Evolutionary conservation across 2,113 vertebrate genomes (phyloP).

Genomic region (Brachyhypopomus gauderio): DNA sequence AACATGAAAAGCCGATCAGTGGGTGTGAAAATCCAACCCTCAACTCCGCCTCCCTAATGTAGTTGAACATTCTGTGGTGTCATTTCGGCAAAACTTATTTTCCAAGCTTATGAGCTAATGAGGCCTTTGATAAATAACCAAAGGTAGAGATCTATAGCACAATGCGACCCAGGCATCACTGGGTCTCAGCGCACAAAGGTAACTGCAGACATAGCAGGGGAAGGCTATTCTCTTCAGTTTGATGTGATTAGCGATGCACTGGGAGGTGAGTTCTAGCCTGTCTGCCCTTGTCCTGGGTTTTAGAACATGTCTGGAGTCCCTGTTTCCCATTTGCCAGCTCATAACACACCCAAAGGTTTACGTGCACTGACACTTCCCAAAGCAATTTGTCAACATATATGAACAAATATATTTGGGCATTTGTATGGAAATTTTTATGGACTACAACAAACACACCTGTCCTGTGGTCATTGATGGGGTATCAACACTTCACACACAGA

Average conservation of each 20-base stretch:
- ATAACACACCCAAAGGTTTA: conserved; percentile 19
- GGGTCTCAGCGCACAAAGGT: not conserved
- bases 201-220: not conserved
- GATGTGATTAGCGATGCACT: not conserved
- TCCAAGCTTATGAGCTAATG: conserved; percentile 18
- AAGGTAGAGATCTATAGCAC: not conserved
- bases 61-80: conserved; percentile 14
- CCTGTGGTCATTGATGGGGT: not conserved
- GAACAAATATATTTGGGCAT: not conserved
- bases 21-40: conserved; percentile 8
- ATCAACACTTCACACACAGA: not conserved
- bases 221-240: not conserved
- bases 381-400: conserved; percentile 4
- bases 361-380: not conserved
- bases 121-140: conserved; percentile 20
- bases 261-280: not conserved
- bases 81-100: conserved; percentile 21
- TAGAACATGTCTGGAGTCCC: not conserved
- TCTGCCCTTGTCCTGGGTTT: not conserved
- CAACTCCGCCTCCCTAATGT: not conserved
- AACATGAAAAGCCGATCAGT: conserved; percentile 28
- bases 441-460: not conserved
- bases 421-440: conserved; percentile 18
- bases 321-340: conserved; percentile 23
- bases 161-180: not conserved